Evolutionary conservation across 1,140 invertebrate species (phyloP), one percentile per base, ranked within the genome.

Genomic region (Nasonia vitripennis): DNA sequence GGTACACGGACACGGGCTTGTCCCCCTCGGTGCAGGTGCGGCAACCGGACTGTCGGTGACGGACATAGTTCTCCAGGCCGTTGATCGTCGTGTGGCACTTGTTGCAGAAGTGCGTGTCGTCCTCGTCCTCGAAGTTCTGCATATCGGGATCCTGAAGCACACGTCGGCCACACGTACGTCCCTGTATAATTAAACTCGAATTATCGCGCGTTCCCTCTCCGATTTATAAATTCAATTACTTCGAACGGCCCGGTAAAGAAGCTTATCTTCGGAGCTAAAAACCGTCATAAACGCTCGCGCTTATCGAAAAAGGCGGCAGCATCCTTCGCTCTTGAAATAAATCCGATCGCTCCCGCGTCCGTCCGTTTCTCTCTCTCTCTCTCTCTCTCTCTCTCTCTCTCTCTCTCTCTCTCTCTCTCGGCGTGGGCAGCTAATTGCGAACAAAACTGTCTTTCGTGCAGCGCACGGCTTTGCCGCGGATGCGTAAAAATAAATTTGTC

Each of bases 21-120:
- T 90, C 89, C 77, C 91, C 91, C 71, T 89, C 90, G n/a, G 85
- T 79, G 3, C 41, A 45, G 41, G 87, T 85, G 5, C 91, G 89
- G 89, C 95, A 96, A 88, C 95, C 91, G 87, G 95, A 92, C 91
- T 97, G 97, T 41, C 97, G 94, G 89, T 98, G 97, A 14, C 94
- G 94, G 0, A 98, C 95, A 90, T 98, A 98, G 89, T 96, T 97
- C 20, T 96, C 95, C 0, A 98, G 93, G 0, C 97, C 97, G 20
- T 95, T 92, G 67, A 98, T 96, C 1, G 97, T 98, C 2, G 94
- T 89, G 85, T 97, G 96, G 92, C 97, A 98, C 88, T 97, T 97
- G 82, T 98, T 95, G 91, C 97, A 98, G 81, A 97, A 95, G 88
- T 98, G 97, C 2, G 94, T 96, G 89, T 98, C 97, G 51, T 97